Base-by-base conservation (phyloP, 2,888 invertebrate species). In the Odontothrips loti region DNA sequence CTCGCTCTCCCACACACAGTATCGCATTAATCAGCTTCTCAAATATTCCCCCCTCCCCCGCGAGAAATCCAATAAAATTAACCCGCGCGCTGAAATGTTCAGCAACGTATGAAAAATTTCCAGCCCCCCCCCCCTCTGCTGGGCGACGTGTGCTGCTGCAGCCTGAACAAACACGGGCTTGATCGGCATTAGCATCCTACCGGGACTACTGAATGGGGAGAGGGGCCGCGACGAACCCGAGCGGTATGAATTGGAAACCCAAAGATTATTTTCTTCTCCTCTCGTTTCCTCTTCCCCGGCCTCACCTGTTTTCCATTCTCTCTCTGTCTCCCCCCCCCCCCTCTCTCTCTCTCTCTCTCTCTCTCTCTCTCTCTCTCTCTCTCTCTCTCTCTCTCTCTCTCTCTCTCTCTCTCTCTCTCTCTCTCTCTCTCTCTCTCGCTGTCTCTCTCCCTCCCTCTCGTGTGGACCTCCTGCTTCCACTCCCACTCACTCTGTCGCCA, bases 191-290 rank as follows among this genome's bases (percentile, higher is more conserved):
- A 75, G 27, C 68, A 75, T 27, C 68, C 27, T 23, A 8, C 51
- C 20, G 68, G 23, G 23, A 27, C 68, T 75, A 75, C 68, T 75
- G 27, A 27, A 75, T 75, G 68, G 68, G 68, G 27, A 20, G 23
- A 6, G 20, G 20, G 10, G 68, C 68, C 27, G 27, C 58, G 58
- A 58, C 58, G 15, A 20, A 15, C 20, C 20, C 58, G 58, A 20
- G 20, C 27, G 27, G 23, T 75, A 75, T 75, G 68, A 75, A 75
- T 75, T 27, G 68, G 68, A 75, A 75, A 75, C 68, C 23, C 12
- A 75, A 75, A 75, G 68, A 75, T 75, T 75, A 75, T 75, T 23
- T 58, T 75, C 27, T 75, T 9, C 68, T 27, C 68, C 68, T 58
- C 17, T 15, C 58, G 17, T 20, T 10, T 10, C 20, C 51, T 51